Evolutionary conservation across 1,140 invertebrate genomes (phyloP).

Genomic region (Heliconius eleuchia): DNA sequence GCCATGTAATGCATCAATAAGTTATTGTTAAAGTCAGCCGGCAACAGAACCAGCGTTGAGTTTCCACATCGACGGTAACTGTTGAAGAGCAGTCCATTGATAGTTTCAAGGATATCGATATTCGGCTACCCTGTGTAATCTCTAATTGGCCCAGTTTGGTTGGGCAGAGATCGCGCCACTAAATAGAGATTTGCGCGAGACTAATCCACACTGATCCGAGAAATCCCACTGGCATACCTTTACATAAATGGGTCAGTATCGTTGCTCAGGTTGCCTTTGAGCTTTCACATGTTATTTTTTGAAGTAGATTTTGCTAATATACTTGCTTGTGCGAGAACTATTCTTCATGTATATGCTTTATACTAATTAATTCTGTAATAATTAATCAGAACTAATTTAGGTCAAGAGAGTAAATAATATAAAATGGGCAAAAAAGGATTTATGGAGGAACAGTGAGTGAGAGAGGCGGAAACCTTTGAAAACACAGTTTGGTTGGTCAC

Average conservation of each 20-base stretch:
- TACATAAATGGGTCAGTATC: constrained; percentile 58
- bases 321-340: constrained; percentile 6
- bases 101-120: constrained; percentile 28
- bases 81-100: constrained; percentile 6
- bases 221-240: constrained; percentile 68
- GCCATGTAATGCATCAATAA: too few species aligned
- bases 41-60: neutral
- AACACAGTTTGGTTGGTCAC: too few species aligned
- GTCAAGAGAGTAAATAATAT: too few species aligned
- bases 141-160: constrained; percentile 76
- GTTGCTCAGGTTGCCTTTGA: constrained; percentile 37
- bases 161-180: constrained; percentile 68
- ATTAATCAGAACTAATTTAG: neutral
- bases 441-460: too few species aligned
- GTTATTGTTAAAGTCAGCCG: too few species aligned
- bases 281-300: constrained; percentile 26
- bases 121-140: constrained; percentile 48
- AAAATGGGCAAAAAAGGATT: neutral
- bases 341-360: neutral
- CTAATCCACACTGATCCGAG: constrained; percentile 71
- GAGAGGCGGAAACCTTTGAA: too few species aligned
- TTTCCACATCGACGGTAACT: neutral
- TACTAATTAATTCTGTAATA: neutral
- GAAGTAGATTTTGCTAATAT: constrained; percentile 16
- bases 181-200: constrained; percentile 75